phyloP scores from a whole-genome alignment of 1,140 invertebrate genomes.

The Ostrea denselamellosa region DNA sequence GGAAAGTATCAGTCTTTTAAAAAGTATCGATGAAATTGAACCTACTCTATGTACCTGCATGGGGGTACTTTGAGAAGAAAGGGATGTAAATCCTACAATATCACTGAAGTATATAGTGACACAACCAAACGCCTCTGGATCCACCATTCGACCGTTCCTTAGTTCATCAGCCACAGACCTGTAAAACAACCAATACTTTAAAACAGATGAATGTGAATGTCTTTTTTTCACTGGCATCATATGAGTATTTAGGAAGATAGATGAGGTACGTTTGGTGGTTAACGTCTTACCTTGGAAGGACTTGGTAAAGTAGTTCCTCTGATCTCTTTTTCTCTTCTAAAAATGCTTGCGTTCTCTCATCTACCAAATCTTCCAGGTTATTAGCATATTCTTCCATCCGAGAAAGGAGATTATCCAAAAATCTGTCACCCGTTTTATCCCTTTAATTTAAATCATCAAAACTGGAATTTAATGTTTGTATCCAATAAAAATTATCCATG shows the following conservation, averaged over 20 bases:
- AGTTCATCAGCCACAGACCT: slow-evolving; percentile 83
- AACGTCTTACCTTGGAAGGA: slow-evolving; percentile 88
- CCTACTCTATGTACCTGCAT: slow-evolving; percentile 59
- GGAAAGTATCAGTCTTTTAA: too few relatives aligned
- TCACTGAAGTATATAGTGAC: slow-evolving; percentile 95
- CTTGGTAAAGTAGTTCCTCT: slow-evolving; percentile 93
- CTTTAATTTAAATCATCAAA: neutral
- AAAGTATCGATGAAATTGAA: too few relatives aligned
- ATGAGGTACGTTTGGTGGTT: too few relatives aligned
- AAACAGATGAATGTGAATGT: too few relatives aligned
- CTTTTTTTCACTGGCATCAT: too few relatives aligned
- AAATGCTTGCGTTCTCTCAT: slow-evolving; percentile 91
- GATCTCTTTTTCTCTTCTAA: slow-evolving; percentile 95
- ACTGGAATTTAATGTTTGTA: too few relatives aligned
- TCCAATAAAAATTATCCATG: too few relatives aligned
- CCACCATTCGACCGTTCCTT: slow-evolving; percentile 91
- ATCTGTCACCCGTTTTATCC: neutral
- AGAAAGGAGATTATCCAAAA: slow-evolving; percentile 93
- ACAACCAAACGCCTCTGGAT: slow-evolving; percentile 91
- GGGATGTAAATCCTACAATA: slow-evolving; percentile 90
- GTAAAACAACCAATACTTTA: slow-evolving; percentile 77
- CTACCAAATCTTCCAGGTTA: slow-evolving; percentile 93
- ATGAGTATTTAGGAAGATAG: too few relatives aligned
- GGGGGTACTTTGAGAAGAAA: slow-evolving; percentile 64
- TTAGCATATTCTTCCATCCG: slow-evolving; percentile 96